Base-by-base conservation (phyloP, 2,113 vertebrate species). In the Oxyruncus cristatus region DNA sequence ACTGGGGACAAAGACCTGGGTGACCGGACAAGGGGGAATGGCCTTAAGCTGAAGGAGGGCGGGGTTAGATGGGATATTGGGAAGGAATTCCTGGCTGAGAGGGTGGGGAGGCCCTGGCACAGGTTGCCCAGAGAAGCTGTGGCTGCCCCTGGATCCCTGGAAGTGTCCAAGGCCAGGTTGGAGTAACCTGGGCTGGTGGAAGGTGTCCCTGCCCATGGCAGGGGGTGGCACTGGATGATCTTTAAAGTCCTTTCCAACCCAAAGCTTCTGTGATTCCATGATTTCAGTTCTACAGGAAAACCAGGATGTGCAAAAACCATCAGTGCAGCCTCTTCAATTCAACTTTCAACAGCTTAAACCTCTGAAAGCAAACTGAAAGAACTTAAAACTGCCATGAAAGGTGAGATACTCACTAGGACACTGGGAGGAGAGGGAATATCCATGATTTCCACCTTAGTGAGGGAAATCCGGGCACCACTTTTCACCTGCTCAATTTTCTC, bases 401-500 rank as follows among this genome's bases (percentile, higher is more conserved):
- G 5, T 2, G 22, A 71, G 32, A 59, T 33, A 97, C 98, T 95
- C 97, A 99, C 99, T 5, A 59, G 53, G 30, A 73, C 8, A 12
- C 44, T 82, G 22, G 96, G 79, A 49, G 96, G 93, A 58, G 87
- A 65, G 2, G 96, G 70, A 14, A 98, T 42, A 61, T 90, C 96
- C 55, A 77, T 81, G 19, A 92, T 9, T 42, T 72, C 67, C 41
- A 98, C 74, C 23, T 63, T 82, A 14, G 86, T 47, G 24, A 98
- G 86, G 37, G 97, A 97, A 24, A 62, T 65, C 71, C 97, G 81
- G 18, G 46, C 88, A 14, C 99, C 98, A 0, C 56, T 98, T 91
- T 96, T 98, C 85, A 99, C 88, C 39, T 74, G 89, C 55, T 97
- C 95, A 11, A 98, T 97, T 96, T 98, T 98, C 53, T 98, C 97